Base-by-base conservation (phyloP, 2,797 vertebrate species). In the Loris lydekkerianus region DNA sequence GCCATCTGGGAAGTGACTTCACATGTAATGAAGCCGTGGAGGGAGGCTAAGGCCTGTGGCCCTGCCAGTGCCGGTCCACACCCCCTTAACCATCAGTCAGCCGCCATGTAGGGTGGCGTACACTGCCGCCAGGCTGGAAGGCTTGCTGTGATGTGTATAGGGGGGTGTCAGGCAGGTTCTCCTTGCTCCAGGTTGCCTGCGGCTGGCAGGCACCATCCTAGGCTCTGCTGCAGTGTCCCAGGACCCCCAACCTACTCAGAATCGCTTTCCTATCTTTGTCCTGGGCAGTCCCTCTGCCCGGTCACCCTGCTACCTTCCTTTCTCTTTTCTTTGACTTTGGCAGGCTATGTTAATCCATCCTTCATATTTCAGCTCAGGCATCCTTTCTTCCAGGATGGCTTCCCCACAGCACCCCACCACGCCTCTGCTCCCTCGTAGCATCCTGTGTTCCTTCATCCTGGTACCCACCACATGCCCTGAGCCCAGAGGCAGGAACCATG, bases 391-490 rank as follows among this genome's bases (percentile, higher is more conserved):
- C 40, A 3, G 31, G n/a, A 34, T 77, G 17, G 72, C 61, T 58
- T 72, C 34, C 15, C 1, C 29, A 65, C 25, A 15, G 25, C 61
- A 85, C 31, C 29, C 27, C 20, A 4, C 1, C 3, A 13, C 3
- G 34, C 46, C 53, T 23, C 46, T 40, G 0, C 20, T 23, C 56
- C 46, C 15, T n/a, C 0, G 0, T 8, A 49, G 53, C 67, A 29
- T 7, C 40, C 46, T 3, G 20, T 1, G 2, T 21, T 46, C 58
- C 82, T 78, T 40, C 53, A 3, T 10, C 34, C 0, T 0, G 13
- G 46, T 34, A 37, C 29, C 27, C 18, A 10, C 21, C n/a, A 0
- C 0, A 0, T 15, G 40, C 21, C 21, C 0, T 63, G 61, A 60
- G 87, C 31, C 23, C 31, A 7, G 5, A 56, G 49, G 7, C 13